These are phyloP conservation scores for Melipona beecheii DNA, from an alignment of 2,888 invertebrate species.

Conservation along the genomic window DNA sequence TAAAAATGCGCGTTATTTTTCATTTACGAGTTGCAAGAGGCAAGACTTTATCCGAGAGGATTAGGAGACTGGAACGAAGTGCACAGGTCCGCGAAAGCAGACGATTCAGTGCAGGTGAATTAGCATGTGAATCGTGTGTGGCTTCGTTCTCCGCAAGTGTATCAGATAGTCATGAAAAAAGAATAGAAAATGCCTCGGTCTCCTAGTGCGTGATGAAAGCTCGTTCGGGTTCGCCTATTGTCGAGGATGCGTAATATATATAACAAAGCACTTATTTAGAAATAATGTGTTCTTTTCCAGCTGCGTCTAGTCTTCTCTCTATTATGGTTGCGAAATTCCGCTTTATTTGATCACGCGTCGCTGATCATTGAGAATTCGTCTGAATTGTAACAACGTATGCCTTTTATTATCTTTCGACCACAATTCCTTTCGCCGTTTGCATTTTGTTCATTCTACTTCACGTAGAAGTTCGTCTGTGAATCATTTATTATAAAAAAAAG, in stretches of 20 bases:
- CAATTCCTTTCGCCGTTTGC: not conserved
- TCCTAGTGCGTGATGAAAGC: slow-evolving; percentile 52
- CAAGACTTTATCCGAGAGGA: not conserved
- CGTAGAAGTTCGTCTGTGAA: not conserved
- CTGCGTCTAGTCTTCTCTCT: not conserved
- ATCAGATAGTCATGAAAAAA: slow-evolving; percentile 34
- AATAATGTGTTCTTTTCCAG: not conserved
- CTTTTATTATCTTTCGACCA: not conserved
- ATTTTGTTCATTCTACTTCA: not conserved
- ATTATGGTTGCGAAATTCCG: slow-evolving; percentile 17
- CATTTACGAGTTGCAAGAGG: slow-evolving; percentile 19
- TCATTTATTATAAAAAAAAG: not conserved
- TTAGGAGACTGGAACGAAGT: slow-evolving; percentile 65
- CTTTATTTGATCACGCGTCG: slow-evolving; percentile 6
- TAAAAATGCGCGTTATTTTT: slow-evolving; percentile 35
- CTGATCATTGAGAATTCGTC: not conserved
- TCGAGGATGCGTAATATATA: slow-evolving; percentile 22
- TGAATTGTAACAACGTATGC: not conserved
- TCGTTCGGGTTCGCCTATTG: slow-evolving; percentile 30
- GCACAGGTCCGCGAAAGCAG: slow-evolving; percentile 55
- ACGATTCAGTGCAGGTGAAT: slow-evolving; percentile 52
- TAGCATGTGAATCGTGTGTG: slow-evolving; percentile 61
- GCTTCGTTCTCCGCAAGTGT: slow-evolving; percentile 39
- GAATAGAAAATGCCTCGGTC: slow-evolving; percentile 31
- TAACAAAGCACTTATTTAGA: slow-evolving; percentile 18